Conservation (phyloP, 2,797 vertebrate genomes). For the Melanogrammus aeglefinus region DNA sequence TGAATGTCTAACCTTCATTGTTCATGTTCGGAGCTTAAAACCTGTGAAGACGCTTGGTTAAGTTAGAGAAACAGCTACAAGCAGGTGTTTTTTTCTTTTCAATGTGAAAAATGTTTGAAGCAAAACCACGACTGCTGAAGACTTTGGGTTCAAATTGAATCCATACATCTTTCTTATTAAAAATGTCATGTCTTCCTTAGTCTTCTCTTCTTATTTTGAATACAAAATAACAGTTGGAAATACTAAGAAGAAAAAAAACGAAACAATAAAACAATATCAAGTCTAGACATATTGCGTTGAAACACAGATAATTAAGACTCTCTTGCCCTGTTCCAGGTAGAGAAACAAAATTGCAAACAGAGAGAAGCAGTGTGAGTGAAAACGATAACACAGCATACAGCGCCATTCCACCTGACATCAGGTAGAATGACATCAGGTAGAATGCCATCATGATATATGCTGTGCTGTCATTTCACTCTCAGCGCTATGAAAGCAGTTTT, state of each 20-base stretch:
- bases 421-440: slow-evolving; percentile 52
- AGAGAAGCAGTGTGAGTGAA: slow-evolving; percentile 57
- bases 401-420: slow-evolving; percentile 64
- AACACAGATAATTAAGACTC: slow-evolving; percentile 40
- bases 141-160: slow-evolving; percentile 50
- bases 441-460: slow-evolving; percentile 63
- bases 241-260: slow-evolving; percentile 36
- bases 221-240: slow-evolving; percentile 24
- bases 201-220: neutral
- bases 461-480: slow-evolving; percentile 61
- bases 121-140: slow-evolving; percentile 35
- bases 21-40: neutral
- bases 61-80: neutral
- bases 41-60: neutral
- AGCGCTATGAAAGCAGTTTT: slow-evolving; percentile 67
- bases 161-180: slow-evolving; percentile 63
- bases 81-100: neutral
- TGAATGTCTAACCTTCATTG: neutral
- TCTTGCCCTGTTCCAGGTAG: slow-evolving; percentile 54
- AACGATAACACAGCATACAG: slow-evolving; percentile 68
- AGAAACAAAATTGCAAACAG: slow-evolving; percentile 52
- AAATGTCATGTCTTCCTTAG: slow-evolving; percentile 43
- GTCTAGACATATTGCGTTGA: slow-evolving; percentile 45
- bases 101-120: slow-evolving; percentile 24
- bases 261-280: slow-evolving; percentile 23